phyloP scores from a whole-genome alignment of 2,113 vertebrate species.

The Leucoraja erinaceus region DNA sequence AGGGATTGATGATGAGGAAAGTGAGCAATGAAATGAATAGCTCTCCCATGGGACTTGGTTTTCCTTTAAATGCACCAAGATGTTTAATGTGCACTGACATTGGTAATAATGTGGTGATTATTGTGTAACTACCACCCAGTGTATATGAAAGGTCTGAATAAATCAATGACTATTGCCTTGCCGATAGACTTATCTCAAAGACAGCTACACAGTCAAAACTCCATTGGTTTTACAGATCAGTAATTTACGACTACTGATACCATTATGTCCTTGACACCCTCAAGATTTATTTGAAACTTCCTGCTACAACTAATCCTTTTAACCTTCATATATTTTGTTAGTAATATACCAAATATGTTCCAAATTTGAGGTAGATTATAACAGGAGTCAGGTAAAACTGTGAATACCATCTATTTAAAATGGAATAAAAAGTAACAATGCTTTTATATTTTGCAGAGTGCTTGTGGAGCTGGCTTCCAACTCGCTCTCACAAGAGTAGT shows the following conservation, averaged over 20 bases:
- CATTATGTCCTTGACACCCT: constrained; percentile 27
- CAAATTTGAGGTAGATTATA: neutral
- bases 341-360: neutral
- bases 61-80: constrained; percentile 26
- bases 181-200: constrained; percentile 18
- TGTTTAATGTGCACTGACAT: constrained; percentile 26
- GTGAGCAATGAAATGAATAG: constrained; percentile 8
- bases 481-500: neutral
- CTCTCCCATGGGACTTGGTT: neutral
- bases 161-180: constrained; percentile 30
- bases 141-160: constrained; percentile 17
- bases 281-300: neutral
- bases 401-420: neutral
- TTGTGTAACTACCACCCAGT: constrained; percentile 30
- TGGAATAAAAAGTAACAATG: neutral
- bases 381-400: constrained; percentile 15
- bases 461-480: neutral
- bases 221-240: constrained; percentile 23
- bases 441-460: neutral
- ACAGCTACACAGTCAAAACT: constrained; percentile 21
- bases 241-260: neutral
- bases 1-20: constrained; percentile 14
- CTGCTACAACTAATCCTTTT: neutral
- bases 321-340: constrained; percentile 17
- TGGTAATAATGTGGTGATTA: constrained; percentile 33